These are phyloP conservation scores for Osmerus mordax DNA, from an alignment of 2,113 vertebrate species.

Conservation along the genomic window DNA sequence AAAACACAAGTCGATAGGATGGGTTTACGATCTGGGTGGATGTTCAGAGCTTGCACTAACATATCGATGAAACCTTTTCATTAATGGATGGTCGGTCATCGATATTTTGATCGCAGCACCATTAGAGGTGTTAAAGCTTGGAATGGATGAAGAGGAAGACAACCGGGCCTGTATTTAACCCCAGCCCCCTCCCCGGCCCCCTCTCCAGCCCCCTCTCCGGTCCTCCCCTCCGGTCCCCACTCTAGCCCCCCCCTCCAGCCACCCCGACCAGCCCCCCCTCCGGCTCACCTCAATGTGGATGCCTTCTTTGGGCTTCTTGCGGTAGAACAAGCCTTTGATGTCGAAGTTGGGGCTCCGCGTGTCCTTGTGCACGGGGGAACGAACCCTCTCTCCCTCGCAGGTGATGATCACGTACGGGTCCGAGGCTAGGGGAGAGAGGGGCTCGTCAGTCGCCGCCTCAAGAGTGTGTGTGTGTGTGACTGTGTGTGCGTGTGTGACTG, in stretches of 20 bases:
- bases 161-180: no score
- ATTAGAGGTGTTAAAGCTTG: no score
- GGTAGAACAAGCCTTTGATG: conserved; percentile 89
- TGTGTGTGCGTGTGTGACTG: no score
- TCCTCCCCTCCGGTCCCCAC: not conserved
- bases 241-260: not conserved
- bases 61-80: no score
- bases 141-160: no score
- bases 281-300: conserved; percentile 83
- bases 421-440: conserved; percentile 66
- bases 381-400: conserved; percentile 85
- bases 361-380: conserved; percentile 80
- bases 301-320: conserved; percentile 85
- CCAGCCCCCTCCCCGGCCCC: no score
- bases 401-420: conserved; percentile 90
- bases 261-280: no score
- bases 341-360: conserved; percentile 81
- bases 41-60: not conserved
- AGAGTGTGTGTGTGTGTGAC: not conserved
- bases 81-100: no score
- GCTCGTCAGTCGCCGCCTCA: not conserved
- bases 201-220: no score
- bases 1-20: not conserved
- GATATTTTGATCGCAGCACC: no score
- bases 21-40: conserved; percentile 3